Base-by-base conservation (phyloP, 2,113 vertebrate species). In the Genyomyrus donnyi region DNA sequence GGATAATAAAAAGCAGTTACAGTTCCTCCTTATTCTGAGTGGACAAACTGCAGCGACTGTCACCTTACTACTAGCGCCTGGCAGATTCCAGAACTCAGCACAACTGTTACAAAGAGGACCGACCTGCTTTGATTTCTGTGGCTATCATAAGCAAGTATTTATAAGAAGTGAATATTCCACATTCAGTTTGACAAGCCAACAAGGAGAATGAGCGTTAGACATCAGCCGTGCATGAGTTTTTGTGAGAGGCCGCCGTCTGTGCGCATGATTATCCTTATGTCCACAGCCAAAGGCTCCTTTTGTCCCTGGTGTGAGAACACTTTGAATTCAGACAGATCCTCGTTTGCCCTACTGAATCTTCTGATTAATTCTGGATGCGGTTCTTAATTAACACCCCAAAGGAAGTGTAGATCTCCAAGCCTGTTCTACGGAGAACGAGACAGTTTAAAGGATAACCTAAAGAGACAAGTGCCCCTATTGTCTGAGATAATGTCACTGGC, bases 101-200 rank as follows among this genome's bases (percentile, higher is more conserved):
- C n/a, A 5, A 66, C 62, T 27, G 62, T 66, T 66, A 66, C 62
- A 66, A 27, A 66, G 62, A 27, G 24, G n/a, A 35, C 35, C 35
- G 3, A 6, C 74, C 95, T 85, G 97, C 96, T 96, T 95, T 95
- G 95, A 95, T 96, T 96, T 96, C 96, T 94, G 96, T 96, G 96
- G 96, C 97, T 95, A 95, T 97, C 84, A 97, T 97, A 96, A 97
- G 95, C 97, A 91, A 99, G 35, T 5, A 19, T 42, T 80, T 42
- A 2, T 80, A 42, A 80, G 97, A 48, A 50, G 97, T 98, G 97
- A 98, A 97, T 97, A 98, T 98, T 99, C 98, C 96, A 98, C 98
- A 99, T 99, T 97, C 95, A 97, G 97, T 96, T 95, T 98, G 98
- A 99, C 98, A 99, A 98, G 98, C 98, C 99, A 98, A 99, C 98